Percentiles rank a stretch among this genome's conserved stretches.
phyloP scores from a whole-genome alignment of 1,140 invertebrate species.

The Coptotermes formosanus region DNA sequence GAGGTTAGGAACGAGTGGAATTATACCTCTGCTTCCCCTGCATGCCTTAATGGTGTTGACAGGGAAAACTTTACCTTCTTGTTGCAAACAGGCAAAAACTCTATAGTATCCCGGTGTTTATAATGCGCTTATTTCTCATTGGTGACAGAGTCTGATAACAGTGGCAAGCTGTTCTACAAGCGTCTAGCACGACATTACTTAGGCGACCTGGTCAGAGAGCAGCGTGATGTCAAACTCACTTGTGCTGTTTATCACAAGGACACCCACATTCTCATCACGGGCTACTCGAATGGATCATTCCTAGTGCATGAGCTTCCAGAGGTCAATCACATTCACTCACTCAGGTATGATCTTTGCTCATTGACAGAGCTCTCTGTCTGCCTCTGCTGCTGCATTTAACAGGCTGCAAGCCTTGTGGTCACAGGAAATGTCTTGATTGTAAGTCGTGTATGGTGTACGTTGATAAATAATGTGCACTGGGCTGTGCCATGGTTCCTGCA shows the following conservation, averaged over 20 bases:
- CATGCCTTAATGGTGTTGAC: no score
- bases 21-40: no score
- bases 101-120: background rate
- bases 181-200: constrained; percentile 70
- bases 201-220: constrained; percentile 61
- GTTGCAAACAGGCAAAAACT: no score
- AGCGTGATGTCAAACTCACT: constrained; percentile 63
- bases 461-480: no score
- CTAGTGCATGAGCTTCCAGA: constrained; percentile 91
- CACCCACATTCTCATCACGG: constrained; percentile 76
- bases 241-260: constrained; percentile 76
- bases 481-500: no score
- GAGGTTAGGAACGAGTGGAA: no score
- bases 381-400: no score
- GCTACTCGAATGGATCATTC: constrained; percentile 80
- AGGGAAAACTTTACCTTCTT: no score
- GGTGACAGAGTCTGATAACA: background rate
- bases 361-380: background rate
- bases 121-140: background rate
- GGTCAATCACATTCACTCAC: constrained; percentile 86
- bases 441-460: no score
- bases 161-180: constrained; percentile 63
- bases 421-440: no score
- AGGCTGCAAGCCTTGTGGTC: no score
- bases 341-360: constrained; percentile 54